Base-by-base conservation (phyloP, 2,888 invertebrate genomes). In the Pammene aurita region DNA sequence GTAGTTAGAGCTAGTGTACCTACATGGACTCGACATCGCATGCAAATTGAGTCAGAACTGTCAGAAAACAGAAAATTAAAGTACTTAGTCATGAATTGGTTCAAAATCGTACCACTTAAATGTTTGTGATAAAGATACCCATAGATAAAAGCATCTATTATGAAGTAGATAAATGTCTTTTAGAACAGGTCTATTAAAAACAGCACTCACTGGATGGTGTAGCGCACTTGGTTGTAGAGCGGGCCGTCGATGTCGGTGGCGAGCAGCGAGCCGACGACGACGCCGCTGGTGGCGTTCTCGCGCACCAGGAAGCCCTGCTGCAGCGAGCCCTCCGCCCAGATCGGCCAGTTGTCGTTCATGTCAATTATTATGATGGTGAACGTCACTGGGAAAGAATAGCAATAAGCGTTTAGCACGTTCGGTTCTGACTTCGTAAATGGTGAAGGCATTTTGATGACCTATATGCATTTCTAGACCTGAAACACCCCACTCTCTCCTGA, bases 171-270 rank as follows among this genome's bases (percentile, higher is more conserved):
- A 26, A 26, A 26, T 26, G 26, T 38, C 38, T 38, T 38, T 38
- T 1, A 38, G 9, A 38, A 9, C 35, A 42, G 42, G 11, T 42
- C 11, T 11, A 42, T 42, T 11, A 11, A 42, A 42, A 9, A 16
- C 26, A 26, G 50, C 18, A 50, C 50, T 90, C 75, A 94, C 94
- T 74, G 75, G 64, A 95, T 89, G 4, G 84, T 84, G 80, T 94
- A 95, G 5, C 87, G 88, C 41, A 95, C 90, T 78, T 89, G 88
- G 81, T 94, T 94, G 80, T 92, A 93, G 2, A 93, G 87, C 0
- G 93, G 93, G 0, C 94, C 94, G 80, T 95, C 95, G 65, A 89
- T 90, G 82, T 95, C 95, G 0, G 87, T 93, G 6, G 95, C 95
- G 42, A 86, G 84, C 16, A 95, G 89, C 5, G 92, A 89, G n/a